Conservation (phyloP, 2,888 invertebrate genomes). For the Andricus curvator region DNA sequence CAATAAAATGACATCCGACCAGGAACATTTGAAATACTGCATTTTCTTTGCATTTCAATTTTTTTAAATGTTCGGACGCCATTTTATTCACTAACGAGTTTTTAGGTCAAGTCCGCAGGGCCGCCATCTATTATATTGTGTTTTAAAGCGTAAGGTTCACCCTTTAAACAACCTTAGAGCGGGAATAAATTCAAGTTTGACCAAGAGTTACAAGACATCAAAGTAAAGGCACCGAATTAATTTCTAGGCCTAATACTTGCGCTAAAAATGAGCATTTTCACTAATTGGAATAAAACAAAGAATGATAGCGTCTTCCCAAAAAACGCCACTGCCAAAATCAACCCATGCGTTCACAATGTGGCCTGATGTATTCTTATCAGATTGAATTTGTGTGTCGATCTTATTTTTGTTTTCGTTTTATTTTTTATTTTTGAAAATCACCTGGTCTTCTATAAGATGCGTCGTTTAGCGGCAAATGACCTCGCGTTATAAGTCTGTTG, state of each 20-base stretch:
- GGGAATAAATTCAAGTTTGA: too few relatives aligned
- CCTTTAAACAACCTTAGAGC: too few relatives aligned
- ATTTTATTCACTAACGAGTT: too few relatives aligned
- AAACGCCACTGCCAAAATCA: slow-evolving; percentile 35
- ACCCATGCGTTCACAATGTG: slow-evolving; percentile 32
- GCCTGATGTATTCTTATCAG: slow-evolving; percentile 16
- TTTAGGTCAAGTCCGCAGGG: too few relatives aligned
- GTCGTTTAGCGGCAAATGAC: slow-evolving; percentile 27
- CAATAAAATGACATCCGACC: too few relatives aligned
- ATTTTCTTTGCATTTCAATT: too few relatives aligned
- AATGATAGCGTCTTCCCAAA: slow-evolving; percentile 13
- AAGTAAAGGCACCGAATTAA: too few relatives aligned
- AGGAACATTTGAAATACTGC: too few relatives aligned
- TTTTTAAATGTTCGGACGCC: too few relatives aligned
- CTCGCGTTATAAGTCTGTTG: slow-evolving; percentile 22
- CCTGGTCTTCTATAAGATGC: background rate
- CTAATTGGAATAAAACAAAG: background rate
- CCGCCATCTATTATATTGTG: too few relatives aligned
- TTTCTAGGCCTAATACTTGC: background rate
- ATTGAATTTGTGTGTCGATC: background rate
- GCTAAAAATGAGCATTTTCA: background rate
- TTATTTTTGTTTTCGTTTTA: background rate
- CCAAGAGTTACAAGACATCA: too few relatives aligned
- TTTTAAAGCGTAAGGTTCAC: too few relatives aligned
- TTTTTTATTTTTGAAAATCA: background rate